These are phyloP conservation scores for Progne subis DNA, from an alignment of 2,113 vertebrate species.

Conservation along the genomic window DNA sequence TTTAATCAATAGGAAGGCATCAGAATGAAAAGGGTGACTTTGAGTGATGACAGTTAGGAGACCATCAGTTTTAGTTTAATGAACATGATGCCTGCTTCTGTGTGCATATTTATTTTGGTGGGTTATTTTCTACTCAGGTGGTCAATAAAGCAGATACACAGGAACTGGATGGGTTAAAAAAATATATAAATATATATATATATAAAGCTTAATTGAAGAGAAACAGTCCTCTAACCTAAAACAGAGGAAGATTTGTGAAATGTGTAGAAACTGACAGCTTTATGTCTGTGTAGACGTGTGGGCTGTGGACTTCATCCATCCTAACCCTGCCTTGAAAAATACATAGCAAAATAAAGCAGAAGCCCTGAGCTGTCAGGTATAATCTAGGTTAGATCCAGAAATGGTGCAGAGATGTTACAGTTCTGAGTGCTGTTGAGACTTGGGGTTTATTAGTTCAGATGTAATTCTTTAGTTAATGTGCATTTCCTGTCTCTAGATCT, in stretches of 20 bases:
- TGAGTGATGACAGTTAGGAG: background rate
- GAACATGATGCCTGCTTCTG: background rate
- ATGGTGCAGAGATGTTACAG: background rate
- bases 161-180: background rate
- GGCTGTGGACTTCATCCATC: background rate
- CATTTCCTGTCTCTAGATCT: background rate
- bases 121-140: background rate
- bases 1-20: background rate
- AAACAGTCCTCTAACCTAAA: fast-evolving
- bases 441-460: conserved; percentile 35
- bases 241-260: background rate
- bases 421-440: background rate
- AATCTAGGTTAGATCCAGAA: background rate
- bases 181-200: too few species aligned
- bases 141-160: background rate
- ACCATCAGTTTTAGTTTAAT: background rate
- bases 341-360: background rate
- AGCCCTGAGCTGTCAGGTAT: background rate
- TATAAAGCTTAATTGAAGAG: background rate
- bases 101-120: background rate
- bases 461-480: background rate
- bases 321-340: background rate
- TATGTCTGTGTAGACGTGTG: background rate
- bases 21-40: background rate
- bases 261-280: background rate